Conservation (phyloP, 2,888 invertebrate genomes). For the Scotopteryx bipunctaria region DNA sequence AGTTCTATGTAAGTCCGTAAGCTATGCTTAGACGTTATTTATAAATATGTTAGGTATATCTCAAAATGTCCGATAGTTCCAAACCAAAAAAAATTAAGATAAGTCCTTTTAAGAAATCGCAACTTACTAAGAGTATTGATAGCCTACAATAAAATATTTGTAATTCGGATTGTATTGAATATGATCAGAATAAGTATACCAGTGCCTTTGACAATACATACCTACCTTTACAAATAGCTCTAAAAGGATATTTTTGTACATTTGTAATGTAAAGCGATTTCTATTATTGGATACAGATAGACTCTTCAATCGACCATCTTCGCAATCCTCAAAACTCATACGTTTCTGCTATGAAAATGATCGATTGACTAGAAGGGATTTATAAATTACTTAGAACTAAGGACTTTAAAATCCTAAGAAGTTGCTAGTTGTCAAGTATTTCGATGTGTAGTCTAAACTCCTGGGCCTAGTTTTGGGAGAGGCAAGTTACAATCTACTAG, state of each 20-base stretch:
- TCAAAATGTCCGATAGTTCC: conserved; percentile 68
- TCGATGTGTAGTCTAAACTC: conserved; percentile 49
- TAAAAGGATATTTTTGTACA: conserved; percentile 79
- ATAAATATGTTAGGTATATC: conserved; percentile 78
- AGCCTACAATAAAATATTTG: conserved; percentile 39
- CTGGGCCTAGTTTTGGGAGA: conserved; percentile 5
- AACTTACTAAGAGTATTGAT: conserved; percentile 52
- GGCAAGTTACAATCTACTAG: background rate
- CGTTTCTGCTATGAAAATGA: conserved; percentile 2
- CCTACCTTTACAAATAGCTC: conserved; percentile 74
- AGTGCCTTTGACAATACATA: conserved; percentile 82
- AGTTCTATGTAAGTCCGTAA: conserved; percentile 72
- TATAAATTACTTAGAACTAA: conserved; percentile 2
- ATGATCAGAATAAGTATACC: conserved; percentile 68
- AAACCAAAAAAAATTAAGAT: conserved; percentile 70
- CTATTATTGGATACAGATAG: conserved; percentile 45
- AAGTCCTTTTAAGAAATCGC: conserved; percentile 66
- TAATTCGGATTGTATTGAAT: conserved; percentile 57
- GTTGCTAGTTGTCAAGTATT: conserved; percentile 67
- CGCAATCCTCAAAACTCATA: conserved; percentile 33
- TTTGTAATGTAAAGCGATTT: conserved; percentile 66
- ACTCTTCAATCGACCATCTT: conserved; percentile 32
- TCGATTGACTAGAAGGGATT: conserved; percentile 28
- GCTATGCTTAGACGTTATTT: conserved; percentile 78
- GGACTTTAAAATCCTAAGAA: conserved; percentile 52